A percentile compares a stretch with the other conserved stretches of the same genome.
Evolutionary conservation across 2,888 invertebrate genomes (phyloP).

Genomic region (Leptinotarsa tumamoca): DNA sequence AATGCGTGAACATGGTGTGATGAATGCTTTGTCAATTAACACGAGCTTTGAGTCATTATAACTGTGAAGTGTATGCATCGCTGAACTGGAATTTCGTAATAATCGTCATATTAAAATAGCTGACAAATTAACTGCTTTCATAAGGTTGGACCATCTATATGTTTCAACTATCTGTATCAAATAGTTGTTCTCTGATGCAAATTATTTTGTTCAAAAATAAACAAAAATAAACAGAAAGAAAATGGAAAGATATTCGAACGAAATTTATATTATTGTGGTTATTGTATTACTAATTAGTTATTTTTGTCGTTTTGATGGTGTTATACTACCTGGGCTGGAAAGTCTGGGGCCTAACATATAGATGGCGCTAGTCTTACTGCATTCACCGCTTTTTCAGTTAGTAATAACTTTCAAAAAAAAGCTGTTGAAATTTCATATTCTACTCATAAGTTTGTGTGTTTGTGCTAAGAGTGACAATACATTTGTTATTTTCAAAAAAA

Average conservation of each 20-base stretch:
- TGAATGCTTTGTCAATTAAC: conserved; percentile 51
- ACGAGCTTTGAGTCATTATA: conserved; percentile 48
- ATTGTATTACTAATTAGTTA: too few species aligned
- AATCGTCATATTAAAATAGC: conserved; percentile 35
- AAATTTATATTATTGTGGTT: too few species aligned
- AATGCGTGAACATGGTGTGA: conserved; percentile 30
- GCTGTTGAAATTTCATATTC: too few species aligned
- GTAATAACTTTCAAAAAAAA: too few species aligned
- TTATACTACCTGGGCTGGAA: too few species aligned
- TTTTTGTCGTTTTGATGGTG: too few species aligned
- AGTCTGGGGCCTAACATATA: too few species aligned
- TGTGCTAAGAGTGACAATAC: too few species aligned
- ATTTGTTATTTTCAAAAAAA: too few species aligned
- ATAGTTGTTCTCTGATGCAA: neutral
- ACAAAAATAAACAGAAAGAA: neutral
- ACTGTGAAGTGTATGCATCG: conserved; percentile 27
- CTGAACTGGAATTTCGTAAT: conserved; percentile 38
- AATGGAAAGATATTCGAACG: neutral
- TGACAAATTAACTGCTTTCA: conserved; percentile 7
- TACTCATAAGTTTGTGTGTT: too few species aligned
- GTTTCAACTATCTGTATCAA: neutral
- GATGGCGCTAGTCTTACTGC: too few species aligned
- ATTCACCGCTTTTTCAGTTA: too few species aligned
- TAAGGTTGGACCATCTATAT: conserved; percentile 10
- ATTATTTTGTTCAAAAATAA: neutral